Conservation (phyloP, 2,113 vertebrate genomes). For the Coracopsis vasa region DNA sequence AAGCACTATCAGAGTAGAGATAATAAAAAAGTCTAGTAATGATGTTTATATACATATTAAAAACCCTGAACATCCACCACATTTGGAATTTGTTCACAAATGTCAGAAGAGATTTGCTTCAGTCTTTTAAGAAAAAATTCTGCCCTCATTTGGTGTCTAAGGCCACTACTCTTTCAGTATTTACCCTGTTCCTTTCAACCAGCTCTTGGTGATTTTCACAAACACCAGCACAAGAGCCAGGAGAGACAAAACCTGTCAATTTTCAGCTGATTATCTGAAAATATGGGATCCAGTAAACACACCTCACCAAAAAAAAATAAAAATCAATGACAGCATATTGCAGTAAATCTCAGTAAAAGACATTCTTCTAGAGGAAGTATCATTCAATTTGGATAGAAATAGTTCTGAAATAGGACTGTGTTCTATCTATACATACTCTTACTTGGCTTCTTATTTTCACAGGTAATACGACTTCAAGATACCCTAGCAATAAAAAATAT, state of each 20-base stretch:
- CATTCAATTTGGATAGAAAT: background rate
- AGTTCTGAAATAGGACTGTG: background rate
- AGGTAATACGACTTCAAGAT: background rate
- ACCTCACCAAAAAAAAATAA: background rate
- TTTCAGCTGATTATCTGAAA: background rate
- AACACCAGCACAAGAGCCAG: background rate
- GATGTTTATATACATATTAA: background rate
- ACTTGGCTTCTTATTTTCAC: background rate
- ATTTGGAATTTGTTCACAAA: background rate
- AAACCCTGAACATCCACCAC: background rate
- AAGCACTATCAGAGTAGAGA: background rate
- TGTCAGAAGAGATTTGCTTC: background rate
- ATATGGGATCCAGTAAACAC: background rate
- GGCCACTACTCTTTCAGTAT: background rate
- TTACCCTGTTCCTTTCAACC: background rate
- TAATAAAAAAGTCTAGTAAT: background rate
- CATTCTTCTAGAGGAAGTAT: background rate
- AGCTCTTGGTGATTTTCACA: background rate
- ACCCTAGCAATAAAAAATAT: background rate
- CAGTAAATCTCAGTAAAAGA: background rate
- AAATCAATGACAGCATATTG: background rate
- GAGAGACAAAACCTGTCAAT: background rate
- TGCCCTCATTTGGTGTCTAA: background rate
- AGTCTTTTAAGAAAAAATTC: background rate
- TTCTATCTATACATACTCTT: background rate